A percentile compares a stretch with the other conserved stretches of the same genome.
These are phyloP conservation scores for Cisticola juncidis DNA, from an alignment of 2,113 vertebrate genomes.

Conservation along the genomic window DNA sequence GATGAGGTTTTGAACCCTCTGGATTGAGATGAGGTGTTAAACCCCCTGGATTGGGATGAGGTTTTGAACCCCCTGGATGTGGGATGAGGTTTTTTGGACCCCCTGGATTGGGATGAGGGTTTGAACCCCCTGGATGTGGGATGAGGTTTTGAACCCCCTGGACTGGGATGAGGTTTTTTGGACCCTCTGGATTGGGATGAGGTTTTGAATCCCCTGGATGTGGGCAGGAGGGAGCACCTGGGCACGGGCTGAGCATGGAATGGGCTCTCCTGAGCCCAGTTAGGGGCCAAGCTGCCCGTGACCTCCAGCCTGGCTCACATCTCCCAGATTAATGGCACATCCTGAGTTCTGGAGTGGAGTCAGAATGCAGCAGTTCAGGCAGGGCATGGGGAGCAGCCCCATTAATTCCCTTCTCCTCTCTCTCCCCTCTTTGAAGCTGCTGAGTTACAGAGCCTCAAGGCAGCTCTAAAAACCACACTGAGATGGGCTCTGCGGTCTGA, in stretches of 20 bases:
- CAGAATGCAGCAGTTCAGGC: not conserved
- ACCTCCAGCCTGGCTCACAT: not conserved
- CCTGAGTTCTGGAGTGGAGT: not conserved
- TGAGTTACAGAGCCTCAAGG: not conserved
- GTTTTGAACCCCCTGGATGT: not conserved
- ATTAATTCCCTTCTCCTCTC: not conserved
- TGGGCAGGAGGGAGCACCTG: not conserved
- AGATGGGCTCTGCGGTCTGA: not conserved
- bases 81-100: not conserved
- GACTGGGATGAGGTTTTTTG: not conserved
- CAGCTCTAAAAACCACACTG: not conserved
- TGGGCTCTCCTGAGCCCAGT: accelerated
- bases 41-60: not conserved
- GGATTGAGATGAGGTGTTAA: not conserved
- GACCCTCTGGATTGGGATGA: not conserved
- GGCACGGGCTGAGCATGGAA: not conserved
- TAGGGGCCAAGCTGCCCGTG: not conserved
- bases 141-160: not conserved
- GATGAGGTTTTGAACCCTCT: not conserved
- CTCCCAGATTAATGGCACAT: not conserved
- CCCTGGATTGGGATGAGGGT: no score
- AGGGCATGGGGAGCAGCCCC: not conserved
- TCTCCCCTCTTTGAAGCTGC: constrained; percentile 4
- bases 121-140: no score
- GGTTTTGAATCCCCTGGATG: not conserved